Evolutionary conservation across 2,888 invertebrate species (phyloP).

Genomic region (Harpagoxenus sublaevis): DNA sequence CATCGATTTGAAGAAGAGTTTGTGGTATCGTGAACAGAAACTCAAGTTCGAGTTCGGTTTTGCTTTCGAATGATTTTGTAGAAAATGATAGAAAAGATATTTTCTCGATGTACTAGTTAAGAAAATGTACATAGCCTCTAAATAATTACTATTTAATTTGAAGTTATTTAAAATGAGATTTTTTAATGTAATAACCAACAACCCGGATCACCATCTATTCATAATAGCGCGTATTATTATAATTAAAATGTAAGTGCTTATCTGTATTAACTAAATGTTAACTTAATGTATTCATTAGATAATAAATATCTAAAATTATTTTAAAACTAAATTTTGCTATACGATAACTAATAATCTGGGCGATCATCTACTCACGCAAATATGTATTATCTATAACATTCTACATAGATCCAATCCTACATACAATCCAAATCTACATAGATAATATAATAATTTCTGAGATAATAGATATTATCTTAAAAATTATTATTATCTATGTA

Average conservation of each 20-base stretch:
- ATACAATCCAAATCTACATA: neutral
- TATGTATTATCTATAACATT: neutral
- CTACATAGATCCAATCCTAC: too few species aligned
- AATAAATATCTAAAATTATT: neutral
- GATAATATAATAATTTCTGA: neutral
- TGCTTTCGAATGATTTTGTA: neutral
- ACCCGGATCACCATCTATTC: neutral
- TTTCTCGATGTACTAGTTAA: neutral
- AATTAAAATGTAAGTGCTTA: neutral
- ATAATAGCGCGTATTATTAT: neutral
- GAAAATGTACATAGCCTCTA: neutral
- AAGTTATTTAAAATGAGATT: neutral
- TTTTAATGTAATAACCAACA: neutral
- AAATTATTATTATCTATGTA: too few species aligned
- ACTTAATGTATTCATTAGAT: neutral
- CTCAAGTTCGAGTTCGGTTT: neutral
- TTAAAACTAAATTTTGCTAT: neutral
- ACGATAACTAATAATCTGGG: neutral
- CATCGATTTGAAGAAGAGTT: neutral
- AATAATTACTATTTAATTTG: slow-evolving; percentile 1
- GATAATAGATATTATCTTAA: too few species aligned
- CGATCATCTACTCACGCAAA: neutral
- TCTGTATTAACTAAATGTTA: neutral
- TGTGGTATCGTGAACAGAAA: neutral
- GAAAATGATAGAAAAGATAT: neutral